These are phyloP conservation scores for Paramormyrops kingsleyae DNA, from an alignment of 2,113 vertebrate species.

Conservation along the genomic window DNA sequence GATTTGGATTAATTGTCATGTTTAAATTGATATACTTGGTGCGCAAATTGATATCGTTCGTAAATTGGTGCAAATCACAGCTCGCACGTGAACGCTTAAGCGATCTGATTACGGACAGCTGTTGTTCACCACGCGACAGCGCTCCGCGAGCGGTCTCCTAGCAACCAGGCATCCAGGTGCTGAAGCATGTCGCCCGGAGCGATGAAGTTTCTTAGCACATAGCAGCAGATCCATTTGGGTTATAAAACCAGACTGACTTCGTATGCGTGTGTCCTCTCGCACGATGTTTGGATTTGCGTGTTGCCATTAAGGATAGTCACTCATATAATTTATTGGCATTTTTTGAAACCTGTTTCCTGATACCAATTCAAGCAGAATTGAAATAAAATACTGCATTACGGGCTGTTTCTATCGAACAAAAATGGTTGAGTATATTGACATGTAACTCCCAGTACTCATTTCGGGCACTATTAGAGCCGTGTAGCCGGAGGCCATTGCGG, in stretches of 20 bases:
- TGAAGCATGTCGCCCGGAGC: constrained; percentile 55
- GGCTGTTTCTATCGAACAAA: background rate
- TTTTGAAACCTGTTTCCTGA: background rate
- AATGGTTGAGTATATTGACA: background rate
- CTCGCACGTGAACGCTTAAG: constrained; percentile 60
- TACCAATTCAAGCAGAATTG: background rate
- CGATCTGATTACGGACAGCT: constrained; percentile 66
- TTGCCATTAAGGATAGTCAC: background rate
- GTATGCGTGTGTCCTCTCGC: background rate
- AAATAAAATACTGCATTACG: background rate
- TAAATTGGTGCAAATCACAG: background rate
- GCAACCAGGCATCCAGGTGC: constrained; percentile 54
- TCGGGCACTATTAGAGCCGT: background rate
- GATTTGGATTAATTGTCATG: background rate
- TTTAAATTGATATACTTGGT: background rate
- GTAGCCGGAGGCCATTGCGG: background rate
- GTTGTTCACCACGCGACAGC: constrained; percentile 60
- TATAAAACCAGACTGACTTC: constrained; percentile 20
- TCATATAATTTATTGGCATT: background rate
- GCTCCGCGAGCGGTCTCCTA: constrained; percentile 67
- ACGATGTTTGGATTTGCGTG: background rate
- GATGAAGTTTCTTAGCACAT: constrained; percentile 37
- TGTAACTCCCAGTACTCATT: background rate
- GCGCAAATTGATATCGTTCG: background rate
- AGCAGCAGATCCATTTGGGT: background rate